Percentiles rank a stretch among this genome's conserved stretches.
Evolutionary conservation across 2,888 invertebrate species (phyloP).

Genomic region (Serripes groenlandicus): DNA sequence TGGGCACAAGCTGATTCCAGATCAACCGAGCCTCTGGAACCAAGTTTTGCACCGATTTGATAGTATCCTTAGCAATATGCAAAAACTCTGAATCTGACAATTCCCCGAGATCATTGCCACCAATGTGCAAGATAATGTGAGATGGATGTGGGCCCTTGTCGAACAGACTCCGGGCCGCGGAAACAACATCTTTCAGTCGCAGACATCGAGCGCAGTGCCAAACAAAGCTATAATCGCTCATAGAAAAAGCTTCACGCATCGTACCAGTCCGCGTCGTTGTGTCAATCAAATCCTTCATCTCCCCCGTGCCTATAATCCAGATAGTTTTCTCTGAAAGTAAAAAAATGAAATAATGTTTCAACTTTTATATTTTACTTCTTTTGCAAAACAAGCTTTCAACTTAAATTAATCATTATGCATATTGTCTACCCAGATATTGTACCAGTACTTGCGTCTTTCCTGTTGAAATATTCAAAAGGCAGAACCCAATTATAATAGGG

Average conservation of each 20-base stretch:
- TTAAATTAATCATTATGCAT: too few species aligned
- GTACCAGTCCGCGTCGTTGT: background rate
- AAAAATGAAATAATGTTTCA: background rate
- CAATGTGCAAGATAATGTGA: conserved; percentile 53
- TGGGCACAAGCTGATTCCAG: conserved; percentile 56
- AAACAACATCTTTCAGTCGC: conserved; percentile 16
- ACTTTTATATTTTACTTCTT: too few species aligned
- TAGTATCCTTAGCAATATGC: conserved; percentile 19
- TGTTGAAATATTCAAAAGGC: too few species aligned
- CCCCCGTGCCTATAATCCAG: conserved; percentile 60
- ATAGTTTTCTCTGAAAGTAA: conserved; percentile 14
- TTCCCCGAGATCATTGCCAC: conserved; percentile 50
- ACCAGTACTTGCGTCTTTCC: too few species aligned
- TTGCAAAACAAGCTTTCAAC: background rate
- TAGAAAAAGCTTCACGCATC: background rate
- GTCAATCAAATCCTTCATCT: conserved; percentile 38
- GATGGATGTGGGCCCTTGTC: conserved; percentile 8
- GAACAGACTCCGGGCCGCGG: background rate
- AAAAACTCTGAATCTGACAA: background rate
- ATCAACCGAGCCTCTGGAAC: conserved; percentile 36
- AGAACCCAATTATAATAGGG: too few species aligned
- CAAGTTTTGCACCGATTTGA: conserved; percentile 20
- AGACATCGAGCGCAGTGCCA: conserved; percentile 26
- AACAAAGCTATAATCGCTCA: conserved; percentile 8
- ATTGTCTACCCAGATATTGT: too few species aligned